phyloP scores from a whole-genome alignment of 2,113 vertebrate species.

The Glaucomys volans region DNA sequence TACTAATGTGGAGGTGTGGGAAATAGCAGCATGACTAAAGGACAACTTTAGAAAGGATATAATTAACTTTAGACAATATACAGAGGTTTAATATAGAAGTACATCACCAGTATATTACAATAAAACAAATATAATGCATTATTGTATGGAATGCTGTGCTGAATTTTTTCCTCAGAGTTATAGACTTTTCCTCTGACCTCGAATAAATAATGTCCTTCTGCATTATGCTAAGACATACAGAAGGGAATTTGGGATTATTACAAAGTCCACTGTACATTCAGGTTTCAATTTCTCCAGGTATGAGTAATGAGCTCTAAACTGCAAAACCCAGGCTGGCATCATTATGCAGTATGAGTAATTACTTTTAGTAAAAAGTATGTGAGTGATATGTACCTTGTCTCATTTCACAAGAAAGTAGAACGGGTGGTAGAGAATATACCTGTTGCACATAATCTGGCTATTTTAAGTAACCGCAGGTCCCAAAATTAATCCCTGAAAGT shows the following conservation, averaged over 20 bases:
- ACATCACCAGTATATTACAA: conserved; percentile 8
- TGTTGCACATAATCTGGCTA: neutral
- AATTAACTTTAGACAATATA: conserved; percentile 1
- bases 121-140: neutral
- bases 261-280: conserved; percentile 34
- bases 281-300: conserved; percentile 16
- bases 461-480: neutral
- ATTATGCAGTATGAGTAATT: conserved; percentile 28
- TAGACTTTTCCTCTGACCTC: neutral
- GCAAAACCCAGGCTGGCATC: neutral
- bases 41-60: conserved; percentile 2
- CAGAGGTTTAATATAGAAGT: conserved; percentile 19
- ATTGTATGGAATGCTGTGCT: neutral
- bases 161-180: neutral
- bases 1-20: neutral
- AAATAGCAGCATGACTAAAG: conserved; percentile 35
- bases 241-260: conserved; percentile 19
- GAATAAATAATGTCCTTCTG: conserved; percentile 8
- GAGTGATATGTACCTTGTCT: neutral
- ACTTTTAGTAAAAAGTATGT: conserved; percentile 4
- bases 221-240: neutral
- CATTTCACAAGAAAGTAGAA: conserved; percentile 60
- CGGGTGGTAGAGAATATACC: neutral
- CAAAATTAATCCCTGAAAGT: neutral
- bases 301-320: neutral